Conservation (phyloP, 2,888 invertebrate genomes). For the Apodemia zela region DNA sequence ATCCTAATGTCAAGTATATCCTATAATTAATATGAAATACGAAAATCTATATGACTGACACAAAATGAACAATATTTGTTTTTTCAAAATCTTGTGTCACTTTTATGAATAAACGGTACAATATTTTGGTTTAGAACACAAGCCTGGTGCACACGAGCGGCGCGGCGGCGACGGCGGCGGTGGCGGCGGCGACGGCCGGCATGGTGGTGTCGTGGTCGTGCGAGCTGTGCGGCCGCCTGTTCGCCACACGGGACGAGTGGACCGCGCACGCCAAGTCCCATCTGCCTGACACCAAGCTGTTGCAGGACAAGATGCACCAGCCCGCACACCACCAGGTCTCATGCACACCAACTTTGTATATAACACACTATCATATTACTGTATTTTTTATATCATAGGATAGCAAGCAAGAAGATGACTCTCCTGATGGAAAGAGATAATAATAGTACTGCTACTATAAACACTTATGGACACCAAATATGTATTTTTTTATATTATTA, state of each 20-base stretch:
- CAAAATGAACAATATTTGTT: no score
- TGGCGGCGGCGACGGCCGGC: slow-evolving; percentile 68
- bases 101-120: neutral
- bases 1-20: no score
- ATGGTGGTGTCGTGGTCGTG: slow-evolving; percentile 87
- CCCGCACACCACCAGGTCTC: slow-evolving; percentile 66
- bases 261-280: slow-evolving; percentile 87
- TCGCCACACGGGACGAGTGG: slow-evolving; percentile 88
- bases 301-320: slow-evolving; percentile 73
- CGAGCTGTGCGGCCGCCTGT: slow-evolving; percentile 86
- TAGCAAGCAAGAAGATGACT: no score
- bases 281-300: slow-evolving; percentile 77
- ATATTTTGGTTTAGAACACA: slow-evolving; percentile 52
- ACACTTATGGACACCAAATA: no score
- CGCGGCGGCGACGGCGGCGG: slow-evolving; percentile 66
- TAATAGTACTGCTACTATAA: no score
- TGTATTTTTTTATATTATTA: no score
- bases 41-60: no score
- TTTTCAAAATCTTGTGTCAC: no score
- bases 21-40: no score
- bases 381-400: no score
- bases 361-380: no score
- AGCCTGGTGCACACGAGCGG: slow-evolving; percentile 74
- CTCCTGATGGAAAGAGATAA: no score
- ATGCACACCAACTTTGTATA: neutral